Conservation (phyloP, 2,797 vertebrate genomes). For the Cynopterus sphinx region DNA sequence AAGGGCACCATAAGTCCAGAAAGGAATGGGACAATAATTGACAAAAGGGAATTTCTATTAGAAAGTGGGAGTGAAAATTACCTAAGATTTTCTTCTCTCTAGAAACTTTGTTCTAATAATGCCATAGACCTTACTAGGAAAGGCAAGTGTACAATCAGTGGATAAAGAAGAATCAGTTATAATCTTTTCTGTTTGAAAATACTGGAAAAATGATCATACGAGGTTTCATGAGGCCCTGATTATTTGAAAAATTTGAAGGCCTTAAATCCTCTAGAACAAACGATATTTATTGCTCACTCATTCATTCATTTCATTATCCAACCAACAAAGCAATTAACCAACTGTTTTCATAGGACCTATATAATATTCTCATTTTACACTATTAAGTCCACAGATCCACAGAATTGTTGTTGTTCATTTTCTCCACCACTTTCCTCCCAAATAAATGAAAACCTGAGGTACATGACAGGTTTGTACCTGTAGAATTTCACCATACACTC, state of each 20-base stretch:
- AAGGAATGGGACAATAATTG: background rate
- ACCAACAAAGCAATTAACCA: background rate
- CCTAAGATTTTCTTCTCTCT: background rate
- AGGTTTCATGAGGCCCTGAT: background rate
- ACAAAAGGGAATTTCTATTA: background rate
- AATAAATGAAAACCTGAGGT: slow-evolving; percentile 28
- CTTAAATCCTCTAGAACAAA: slow-evolving; percentile 46
- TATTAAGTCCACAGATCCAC: background rate
- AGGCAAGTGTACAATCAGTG: background rate
- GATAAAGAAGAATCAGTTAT: background rate
- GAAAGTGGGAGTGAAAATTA: slow-evolving; percentile 7
- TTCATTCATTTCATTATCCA: background rate
- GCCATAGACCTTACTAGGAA: background rate
- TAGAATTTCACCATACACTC: background rate
- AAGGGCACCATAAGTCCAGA: background rate
- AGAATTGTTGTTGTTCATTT: background rate
- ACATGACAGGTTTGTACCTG: background rate
- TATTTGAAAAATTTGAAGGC: background rate
- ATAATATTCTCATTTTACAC: background rate
- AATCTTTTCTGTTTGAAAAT: slow-evolving; percentile 40
- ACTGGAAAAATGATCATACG: background rate
- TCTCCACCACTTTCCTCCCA: background rate
- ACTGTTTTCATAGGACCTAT: background rate
- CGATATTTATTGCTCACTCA: background rate
- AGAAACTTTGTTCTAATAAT: background rate